These are phyloP conservation scores for Galeopterus variegatus DNA, from an alignment of 2,113 vertebrate species.

Conservation along the genomic window DNA sequence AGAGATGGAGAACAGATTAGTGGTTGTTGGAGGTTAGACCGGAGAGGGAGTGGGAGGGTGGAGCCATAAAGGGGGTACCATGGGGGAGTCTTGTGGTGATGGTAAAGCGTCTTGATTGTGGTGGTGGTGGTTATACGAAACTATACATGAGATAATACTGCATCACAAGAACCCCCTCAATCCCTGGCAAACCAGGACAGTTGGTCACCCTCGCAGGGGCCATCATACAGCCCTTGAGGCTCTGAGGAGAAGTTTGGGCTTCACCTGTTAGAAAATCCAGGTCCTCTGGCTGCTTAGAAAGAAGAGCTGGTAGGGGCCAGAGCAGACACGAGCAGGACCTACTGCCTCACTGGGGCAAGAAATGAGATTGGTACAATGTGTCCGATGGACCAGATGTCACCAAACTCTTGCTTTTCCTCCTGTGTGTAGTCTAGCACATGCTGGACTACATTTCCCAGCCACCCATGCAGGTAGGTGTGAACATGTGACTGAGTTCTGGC, in stretches of 20 bases:
- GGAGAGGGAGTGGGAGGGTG: not conserved
- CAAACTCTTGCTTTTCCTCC: not conserved
- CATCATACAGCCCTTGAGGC: not conserved
- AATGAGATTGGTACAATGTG: not conserved
- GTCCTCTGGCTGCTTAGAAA: not conserved
- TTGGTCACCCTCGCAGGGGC: not conserved
- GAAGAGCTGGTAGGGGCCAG: not conserved
- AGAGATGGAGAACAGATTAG: constrained; percentile 53
- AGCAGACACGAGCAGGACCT: not conserved
- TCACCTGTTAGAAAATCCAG: not conserved
- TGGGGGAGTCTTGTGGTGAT: not conserved
- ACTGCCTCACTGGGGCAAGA: not conserved
- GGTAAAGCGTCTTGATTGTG: not conserved
- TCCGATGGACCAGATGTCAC: not conserved
- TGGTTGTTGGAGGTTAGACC: not conserved
- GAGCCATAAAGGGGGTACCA: not conserved
- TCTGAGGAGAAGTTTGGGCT: not conserved
- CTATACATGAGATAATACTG: not conserved
- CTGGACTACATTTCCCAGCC: constrained; percentile 20
- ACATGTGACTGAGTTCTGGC: not conserved
- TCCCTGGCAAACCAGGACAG: not conserved
- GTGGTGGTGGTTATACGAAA: not conserved
- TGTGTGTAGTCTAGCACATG: not conserved
- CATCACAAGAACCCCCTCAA: not conserved
- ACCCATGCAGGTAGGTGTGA: not conserved